Evolutionary conservation across 2,888 invertebrate species (phyloP), one percentile per base, ranked within the genome.

Genomic region (Biston stratarius): DNA sequence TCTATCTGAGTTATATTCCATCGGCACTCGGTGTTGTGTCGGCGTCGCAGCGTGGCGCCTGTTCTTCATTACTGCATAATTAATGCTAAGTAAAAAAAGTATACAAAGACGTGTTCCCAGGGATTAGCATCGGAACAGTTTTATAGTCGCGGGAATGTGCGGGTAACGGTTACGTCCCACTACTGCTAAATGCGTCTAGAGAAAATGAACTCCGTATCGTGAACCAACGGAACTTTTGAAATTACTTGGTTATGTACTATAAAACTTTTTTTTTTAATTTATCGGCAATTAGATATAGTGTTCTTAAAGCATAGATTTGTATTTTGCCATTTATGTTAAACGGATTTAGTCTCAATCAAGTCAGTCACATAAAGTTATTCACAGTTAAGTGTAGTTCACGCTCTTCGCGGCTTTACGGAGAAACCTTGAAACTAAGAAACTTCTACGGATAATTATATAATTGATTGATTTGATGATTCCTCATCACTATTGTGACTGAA

Each of bases 81-180:
- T 74, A 75, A 74, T 74, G 70, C 69, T 78, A 75, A 76, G 72
- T 75, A 77, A 75, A 72, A 71, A n/a, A 72, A 67, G 67, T 74
- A 76, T 75, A 80, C 76, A 82, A 80, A 79, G 74, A 75, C 65
- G 49, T 71, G 73, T 89, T 89, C 86, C 80, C 87, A 90, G 84
- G 80, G 79, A 79, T 81, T 80, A 81, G 70, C 80, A 78, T 80
- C 65, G 52, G 64, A 77, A 82, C 68, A 80, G 74, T 79, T 79
- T 82, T 78, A 77, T 77, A 78, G 80, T 74, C 79, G 81, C 83
- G 86, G 81, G 85, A 89, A 87, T 76, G 72, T 80, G 81, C 78
- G 80, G 77, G 71, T 88, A 86, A 79, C 77, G 77, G 83, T 80
- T 59, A 51, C 64, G 61, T 58, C 59, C 48, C 53, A 53, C 44